Conservation (phyloP, 2,113 vertebrate species). For the Atractosteus spatula region DNA sequence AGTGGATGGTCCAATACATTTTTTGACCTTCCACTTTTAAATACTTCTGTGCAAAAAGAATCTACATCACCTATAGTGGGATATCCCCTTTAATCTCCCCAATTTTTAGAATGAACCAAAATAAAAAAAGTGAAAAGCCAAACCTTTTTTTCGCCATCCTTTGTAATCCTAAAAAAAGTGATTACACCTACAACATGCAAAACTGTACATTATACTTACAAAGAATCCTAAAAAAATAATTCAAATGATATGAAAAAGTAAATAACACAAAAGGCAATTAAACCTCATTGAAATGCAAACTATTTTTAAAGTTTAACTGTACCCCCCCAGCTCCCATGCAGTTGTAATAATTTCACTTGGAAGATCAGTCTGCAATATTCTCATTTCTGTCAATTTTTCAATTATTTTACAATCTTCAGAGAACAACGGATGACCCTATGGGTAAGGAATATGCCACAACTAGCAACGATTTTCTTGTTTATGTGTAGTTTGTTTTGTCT, state of each 20-base stretch:
- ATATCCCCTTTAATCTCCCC: slow-evolving; percentile 82
- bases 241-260: slow-evolving; percentile 85
- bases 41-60: slow-evolving; percentile 97
- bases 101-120: slow-evolving; percentile 65
- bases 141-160: slow-evolving; percentile 58
- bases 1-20: slow-evolving; percentile 79
- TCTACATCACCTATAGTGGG: slow-evolving; percentile 86
- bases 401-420: slow-evolving; percentile 7
- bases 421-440: background rate
- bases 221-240: slow-evolving; percentile 76
- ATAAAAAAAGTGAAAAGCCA: slow-evolving; percentile 63
- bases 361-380: slow-evolving; percentile 16
- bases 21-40: slow-evolving; percentile 86
- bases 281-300: slow-evolving; percentile 75
- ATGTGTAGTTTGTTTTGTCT: background rate
- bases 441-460: background rate
- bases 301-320: slow-evolving; percentile 41
- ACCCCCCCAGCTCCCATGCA: slow-evolving; percentile 28
- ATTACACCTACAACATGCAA: slow-evolving; percentile 96
- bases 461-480: background rate
- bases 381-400: background rate
- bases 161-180: slow-evolving; percentile 75
- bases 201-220: slow-evolving; percentile 98
- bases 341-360: background rate
- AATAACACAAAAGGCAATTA: slow-evolving; percentile 82